These are phyloP conservation scores for Emys orbicularis DNA, from an alignment of 2,797 vertebrate genomes.

Conservation along the genomic window DNA sequence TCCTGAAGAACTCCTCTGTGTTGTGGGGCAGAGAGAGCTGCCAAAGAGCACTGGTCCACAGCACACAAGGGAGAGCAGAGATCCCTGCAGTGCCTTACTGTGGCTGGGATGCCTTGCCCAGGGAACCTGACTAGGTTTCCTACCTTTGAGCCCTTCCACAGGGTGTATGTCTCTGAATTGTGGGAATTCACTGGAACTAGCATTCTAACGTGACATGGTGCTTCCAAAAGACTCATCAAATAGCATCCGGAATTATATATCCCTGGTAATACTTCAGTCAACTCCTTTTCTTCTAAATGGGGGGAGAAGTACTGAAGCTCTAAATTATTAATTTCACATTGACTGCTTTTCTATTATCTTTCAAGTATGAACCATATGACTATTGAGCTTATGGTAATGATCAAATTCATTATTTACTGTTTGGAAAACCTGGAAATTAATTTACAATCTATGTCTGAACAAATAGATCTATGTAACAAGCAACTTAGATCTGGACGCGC, in stretches of 20 bases:
- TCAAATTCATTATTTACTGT: not conserved
- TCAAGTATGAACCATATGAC: not conserved
- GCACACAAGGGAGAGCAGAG: not conserved
- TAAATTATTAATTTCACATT: not conserved
- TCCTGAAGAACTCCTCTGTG: not conserved
- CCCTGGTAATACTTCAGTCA: not conserved
- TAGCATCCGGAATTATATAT: not conserved
- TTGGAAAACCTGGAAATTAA: not conserved
- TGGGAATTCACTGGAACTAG: not conserved
- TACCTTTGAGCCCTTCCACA: not conserved
- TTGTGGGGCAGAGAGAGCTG: not conserved
- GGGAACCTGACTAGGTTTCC: not conserved
- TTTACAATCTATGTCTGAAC: not conserved
- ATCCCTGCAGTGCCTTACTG: not conserved
- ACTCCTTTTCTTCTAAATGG: not conserved
- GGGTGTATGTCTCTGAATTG: not conserved
- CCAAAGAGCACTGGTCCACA: not conserved
- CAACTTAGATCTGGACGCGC: accelerated
- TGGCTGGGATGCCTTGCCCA: not conserved
- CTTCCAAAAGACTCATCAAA: not conserved
- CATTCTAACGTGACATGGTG: not conserved
- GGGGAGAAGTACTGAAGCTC: not conserved
- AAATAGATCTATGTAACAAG: not conserved
- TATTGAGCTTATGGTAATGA: not conserved
- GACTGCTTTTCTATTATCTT: constrained; percentile 6